phyloP scores from a whole-genome alignment of 2,888 invertebrate genomes.

The Dryococelus australis region DNA sequence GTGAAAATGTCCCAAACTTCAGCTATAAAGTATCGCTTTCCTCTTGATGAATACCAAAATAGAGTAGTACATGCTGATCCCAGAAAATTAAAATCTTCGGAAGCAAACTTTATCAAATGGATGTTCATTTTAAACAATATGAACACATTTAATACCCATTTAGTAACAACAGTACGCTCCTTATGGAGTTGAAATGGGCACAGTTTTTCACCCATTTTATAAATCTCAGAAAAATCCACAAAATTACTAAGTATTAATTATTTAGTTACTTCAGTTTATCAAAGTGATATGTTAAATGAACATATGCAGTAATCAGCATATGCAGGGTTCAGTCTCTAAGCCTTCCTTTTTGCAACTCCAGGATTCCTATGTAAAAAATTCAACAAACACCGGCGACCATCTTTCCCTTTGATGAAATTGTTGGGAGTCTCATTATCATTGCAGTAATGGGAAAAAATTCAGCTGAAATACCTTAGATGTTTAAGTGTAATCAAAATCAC shows the following conservation, averaged over 20 bases:
- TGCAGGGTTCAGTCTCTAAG: background rate
- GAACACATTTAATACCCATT: background rate
- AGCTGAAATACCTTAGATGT: background rate
- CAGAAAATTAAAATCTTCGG: too few relatives aligned
- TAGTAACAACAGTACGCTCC: background rate
- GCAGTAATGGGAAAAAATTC: background rate
- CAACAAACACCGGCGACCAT: background rate
- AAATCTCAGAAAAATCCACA: background rate
- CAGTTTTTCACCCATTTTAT: background rate
- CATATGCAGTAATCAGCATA: background rate
- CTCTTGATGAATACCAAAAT: background rate
- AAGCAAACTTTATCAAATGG: too few relatives aligned
- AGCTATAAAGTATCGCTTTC: background rate
- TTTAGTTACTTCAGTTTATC: background rate
- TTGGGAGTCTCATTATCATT: background rate
- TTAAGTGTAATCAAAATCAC: background rate
- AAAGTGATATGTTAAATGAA: background rate
- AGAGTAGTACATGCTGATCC: too few relatives aligned
- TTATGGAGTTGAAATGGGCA: background rate
- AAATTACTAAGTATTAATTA: background rate
- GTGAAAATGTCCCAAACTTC: background rate
- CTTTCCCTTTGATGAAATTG: background rate
- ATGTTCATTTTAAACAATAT: background rate
- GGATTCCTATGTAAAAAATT: background rate
- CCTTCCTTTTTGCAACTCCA: background rate